Base-by-base conservation (phyloP, 2,113 vertebrate genomes). In the Puma concolor region DNA sequence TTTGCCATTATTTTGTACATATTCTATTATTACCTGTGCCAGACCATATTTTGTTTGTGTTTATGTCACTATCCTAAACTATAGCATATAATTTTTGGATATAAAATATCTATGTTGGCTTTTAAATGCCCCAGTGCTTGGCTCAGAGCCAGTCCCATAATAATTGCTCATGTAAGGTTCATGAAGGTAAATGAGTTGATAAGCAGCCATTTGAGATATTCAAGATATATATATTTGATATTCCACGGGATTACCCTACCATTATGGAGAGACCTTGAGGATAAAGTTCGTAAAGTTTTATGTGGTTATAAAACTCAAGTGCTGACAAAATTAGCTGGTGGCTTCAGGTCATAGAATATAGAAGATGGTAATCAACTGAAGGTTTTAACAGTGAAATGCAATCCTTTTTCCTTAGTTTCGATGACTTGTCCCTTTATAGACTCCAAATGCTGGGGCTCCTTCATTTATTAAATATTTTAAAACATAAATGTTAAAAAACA, bases 211-310 rank as follows among this genome's bases (percentile, higher is more conserved):
- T 72, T 57, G 52, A 74, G 36, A 71, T 36, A 54, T 13, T 64
- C 7, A n/a, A 72, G n/a, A 63, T 60, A 81, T 13, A 31, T 54
- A 67, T 85, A 77, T 60, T 52, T 64, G 60, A 52, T 17, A 81
- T 48, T 86, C 38, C 60, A 92, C 72, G 66, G 4, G 15, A 83
- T 48, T n/a, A 54, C 11, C 52, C 3, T 88, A 50, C 5, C 67
- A n/a, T 60, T 85, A 60, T 41, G 48, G 6, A 87, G 86, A 86
- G 67, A 60, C 12, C 36, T 83, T 63, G 33, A 95, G 52, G 77
- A 94, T 7, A 19, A 31, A 92, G 15, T 86, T 94, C 52, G 81
- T 19, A 44, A 95, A 90, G 13, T 91, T 83, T 96, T n/a, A 79
- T 71, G 64, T 66, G 21, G 27, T 83, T 94, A n/a, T 79, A 52